These are phyloP conservation scores for Agelaius tricolor DNA, from an alignment of 2,113 vertebrate genomes.

Conservation along the genomic window DNA sequence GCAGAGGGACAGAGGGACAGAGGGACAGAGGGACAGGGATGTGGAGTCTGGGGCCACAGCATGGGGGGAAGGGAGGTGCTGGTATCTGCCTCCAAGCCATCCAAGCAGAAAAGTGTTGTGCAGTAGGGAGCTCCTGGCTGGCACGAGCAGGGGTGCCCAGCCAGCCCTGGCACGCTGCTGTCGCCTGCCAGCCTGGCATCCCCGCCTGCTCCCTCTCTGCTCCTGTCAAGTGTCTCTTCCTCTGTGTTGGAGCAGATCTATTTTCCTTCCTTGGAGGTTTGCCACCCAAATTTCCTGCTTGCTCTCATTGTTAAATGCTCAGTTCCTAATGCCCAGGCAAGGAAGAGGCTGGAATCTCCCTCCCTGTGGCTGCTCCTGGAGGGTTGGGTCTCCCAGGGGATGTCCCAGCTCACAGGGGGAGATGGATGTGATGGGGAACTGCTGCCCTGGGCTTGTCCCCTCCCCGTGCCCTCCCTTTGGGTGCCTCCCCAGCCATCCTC, in stretches of 20 bases:
- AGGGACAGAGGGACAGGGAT: accelerated
- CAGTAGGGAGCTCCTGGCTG: background rate
- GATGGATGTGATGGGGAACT: background rate
- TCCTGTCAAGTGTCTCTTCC: background rate
- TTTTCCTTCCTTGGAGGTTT: background rate
- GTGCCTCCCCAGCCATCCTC: background rate
- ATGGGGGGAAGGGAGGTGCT: background rate
- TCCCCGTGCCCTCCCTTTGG: background rate
- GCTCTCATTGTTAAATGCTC: background rate
- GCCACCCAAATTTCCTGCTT: background rate
- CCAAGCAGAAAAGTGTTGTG: background rate
- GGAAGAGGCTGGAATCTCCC: background rate
- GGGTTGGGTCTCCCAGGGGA: background rate
- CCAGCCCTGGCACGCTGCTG: accelerated
- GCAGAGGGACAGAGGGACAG: accelerated
- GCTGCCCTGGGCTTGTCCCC: background rate
- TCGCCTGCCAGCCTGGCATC: background rate
- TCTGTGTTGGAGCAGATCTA: background rate
- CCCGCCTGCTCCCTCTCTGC: background rate
- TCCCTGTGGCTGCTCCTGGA: background rate
- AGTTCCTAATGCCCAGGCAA: background rate
- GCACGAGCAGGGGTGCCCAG: background rate
- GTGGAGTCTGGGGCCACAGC: background rate
- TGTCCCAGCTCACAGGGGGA: background rate
- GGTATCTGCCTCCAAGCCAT: background rate